Evolutionary conservation across 2,888 invertebrate genomes (phyloP), one percentile per base, ranked within the genome.

Genomic region (Nephrocerus scutellatus): DNA sequence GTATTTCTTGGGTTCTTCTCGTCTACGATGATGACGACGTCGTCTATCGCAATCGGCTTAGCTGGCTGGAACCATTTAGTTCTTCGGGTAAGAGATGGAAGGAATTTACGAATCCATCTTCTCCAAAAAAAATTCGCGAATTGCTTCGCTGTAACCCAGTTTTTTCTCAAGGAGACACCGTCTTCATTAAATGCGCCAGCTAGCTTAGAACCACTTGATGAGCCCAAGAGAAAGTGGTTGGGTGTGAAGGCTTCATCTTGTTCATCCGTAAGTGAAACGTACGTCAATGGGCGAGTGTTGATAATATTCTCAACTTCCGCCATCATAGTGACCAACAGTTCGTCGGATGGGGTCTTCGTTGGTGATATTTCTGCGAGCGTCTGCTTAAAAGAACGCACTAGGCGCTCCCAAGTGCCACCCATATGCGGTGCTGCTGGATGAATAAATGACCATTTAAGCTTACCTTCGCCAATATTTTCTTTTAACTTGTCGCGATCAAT

Each of bases 141-240:
- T 30, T 45, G 43, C 30, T 47, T 44, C 26, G 41, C 38, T 18
- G 8, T 41, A 24, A 33, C 24, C 44, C 47, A 46, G 21, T 32
- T 44, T 35, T 46, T 37, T 30, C 39, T 44, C 10, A 45, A 30
- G 15, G 35, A 30, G 25, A 32, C 12, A 2, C 36, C 39, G 2
- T 44, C 38, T 24, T 46, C 44, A 6, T 24, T 37, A 12, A 28
- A 43, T 21, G 26, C 23, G 6, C 44, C 44, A 15, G 43, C 24
- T 10, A 44, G 46, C 39, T 44, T 47, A 36, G 37, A 36, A 8
- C 47, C 42, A 28, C 36, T 47, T 12, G 49, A 47, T 18, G 41
- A 42, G 10, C 46, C 43, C 30, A 48, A 23, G 20, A 56, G 38
- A 23, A 56, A 45, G 41, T 56, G 51, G 26, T 56, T 56, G 5